phyloP scores from a whole-genome alignment of 2,888 invertebrate genomes.

The Bhutanitis thaidina region DNA sequence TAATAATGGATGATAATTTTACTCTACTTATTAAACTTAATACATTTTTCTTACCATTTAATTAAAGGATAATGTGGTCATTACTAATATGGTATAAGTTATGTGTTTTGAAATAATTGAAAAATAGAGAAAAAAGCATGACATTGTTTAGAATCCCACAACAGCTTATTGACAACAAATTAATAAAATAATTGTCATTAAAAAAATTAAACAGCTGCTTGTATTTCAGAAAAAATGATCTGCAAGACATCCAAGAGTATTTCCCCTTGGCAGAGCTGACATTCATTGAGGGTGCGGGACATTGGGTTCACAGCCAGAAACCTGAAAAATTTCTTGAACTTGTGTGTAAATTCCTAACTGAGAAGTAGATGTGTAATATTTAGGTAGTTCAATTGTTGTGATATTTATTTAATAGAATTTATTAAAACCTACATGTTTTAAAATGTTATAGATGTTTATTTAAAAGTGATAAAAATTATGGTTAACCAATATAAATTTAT shows the following conservation, averaged over 20 bases:
- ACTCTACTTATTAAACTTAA: no score
- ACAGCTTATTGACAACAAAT: no score
- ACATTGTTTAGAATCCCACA: no score
- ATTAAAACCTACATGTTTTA: no score
- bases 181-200: no score
- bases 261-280: conserved; percentile 86
- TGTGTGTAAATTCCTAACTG: conserved; percentile 82
- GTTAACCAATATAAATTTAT: not conserved
- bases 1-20: not conserved
- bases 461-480: conserved; percentile 8
- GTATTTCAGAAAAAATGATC: conserved; percentile 73
- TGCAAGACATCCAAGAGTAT: conserved; percentile 81
- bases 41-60: no score
- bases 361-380: conserved; percentile 41
- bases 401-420: no score
- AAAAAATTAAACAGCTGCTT: conserved; percentile 15
- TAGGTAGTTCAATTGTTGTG: conserved; percentile 33
- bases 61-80: no score
- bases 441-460: conserved; percentile 11
- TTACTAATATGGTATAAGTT: no score
- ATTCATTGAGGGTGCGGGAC: conserved; percentile 90
- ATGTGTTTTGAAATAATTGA: no score
- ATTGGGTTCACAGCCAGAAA: conserved; percentile 96
- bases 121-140: no score
- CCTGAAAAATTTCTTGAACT: conserved; percentile 87